Conservation (phyloP, 2,797 vertebrate genomes). For the Masticophis lateralis region DNA sequence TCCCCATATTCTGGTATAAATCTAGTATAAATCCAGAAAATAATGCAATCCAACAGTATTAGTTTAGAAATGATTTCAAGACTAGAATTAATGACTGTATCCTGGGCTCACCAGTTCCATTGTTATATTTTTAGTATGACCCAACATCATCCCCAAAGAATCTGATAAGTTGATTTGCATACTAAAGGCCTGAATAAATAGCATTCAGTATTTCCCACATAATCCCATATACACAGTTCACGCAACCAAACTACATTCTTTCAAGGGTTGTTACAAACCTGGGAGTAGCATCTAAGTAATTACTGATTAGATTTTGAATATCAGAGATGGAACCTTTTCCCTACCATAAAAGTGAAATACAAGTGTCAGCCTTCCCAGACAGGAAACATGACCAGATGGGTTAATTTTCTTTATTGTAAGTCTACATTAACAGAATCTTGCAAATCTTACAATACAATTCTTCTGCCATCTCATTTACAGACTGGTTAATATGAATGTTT, state of each 20-base stretch:
- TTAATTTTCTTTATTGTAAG: neutral
- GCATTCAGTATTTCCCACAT: neutral
- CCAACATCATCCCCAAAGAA: neutral
- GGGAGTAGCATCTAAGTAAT: neutral
- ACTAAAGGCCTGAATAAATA: neutral
- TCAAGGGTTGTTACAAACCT: neutral
- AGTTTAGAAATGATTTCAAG: neutral
- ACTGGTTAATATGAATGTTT: neutral
- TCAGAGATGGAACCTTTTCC: neutral
- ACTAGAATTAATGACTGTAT: neutral
- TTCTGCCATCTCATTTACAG: neutral
- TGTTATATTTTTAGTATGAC: neutral
- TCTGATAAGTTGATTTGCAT: neutral
- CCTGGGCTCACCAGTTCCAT: neutral
- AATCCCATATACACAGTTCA: neutral
- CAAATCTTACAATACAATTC: neutral
- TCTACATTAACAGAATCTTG: neutral
- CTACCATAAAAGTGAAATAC: neutral
- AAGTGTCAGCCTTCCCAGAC: neutral
- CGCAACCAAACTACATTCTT: neutral
- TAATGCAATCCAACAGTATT: neutral
- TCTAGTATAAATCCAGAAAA: neutral
- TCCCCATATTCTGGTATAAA: neutral
- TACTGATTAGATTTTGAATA: neutral
- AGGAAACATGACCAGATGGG: neutral